These are phyloP conservation scores for Mythimna pallens DNA, from an alignment of 2,888 invertebrate genomes.

Conservation along the genomic window DNA sequence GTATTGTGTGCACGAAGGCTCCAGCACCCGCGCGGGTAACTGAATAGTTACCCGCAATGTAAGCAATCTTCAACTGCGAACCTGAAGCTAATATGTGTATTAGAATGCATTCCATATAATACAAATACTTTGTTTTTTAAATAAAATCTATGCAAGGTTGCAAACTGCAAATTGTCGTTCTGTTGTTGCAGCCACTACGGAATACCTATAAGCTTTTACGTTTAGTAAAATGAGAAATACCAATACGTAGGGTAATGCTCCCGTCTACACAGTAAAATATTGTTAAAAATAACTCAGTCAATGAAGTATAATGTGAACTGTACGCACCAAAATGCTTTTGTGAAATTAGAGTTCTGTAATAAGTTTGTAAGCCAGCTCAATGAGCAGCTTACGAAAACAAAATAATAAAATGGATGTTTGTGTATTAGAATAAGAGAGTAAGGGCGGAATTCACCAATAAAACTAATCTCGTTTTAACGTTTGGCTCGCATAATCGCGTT, in stretches of 20 bases:
- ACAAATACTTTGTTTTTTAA: constrained; percentile 20
- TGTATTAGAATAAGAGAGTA: constrained; percentile 27
- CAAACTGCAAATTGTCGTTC: constrained; percentile 12
- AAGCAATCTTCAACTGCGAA: constrained; percentile 29
- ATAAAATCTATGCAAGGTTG: constrained; percentile 12
- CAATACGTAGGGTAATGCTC: constrained; percentile 41
- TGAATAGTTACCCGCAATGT: constrained; percentile 20
- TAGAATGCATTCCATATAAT: constrained; percentile 47
- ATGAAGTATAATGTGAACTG: constrained; percentile 54
- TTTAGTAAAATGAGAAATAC: constrained; percentile 32
- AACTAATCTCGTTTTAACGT: too few species aligned
- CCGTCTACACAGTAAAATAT: constrained; percentile 50
- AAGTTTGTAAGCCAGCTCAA: constrained; percentile 23
- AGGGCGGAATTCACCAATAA: too few species aligned
- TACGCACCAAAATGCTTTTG: constrained; percentile 51
- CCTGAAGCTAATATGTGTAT: constrained; percentile 42
- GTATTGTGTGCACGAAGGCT: constrained; percentile 50
- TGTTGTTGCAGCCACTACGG: constrained; percentile 19
- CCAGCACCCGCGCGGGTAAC: constrained; percentile 17
- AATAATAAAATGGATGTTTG: constrained; percentile 40
- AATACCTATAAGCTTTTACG: constrained; percentile 36
- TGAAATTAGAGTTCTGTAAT: constrained; percentile 53
- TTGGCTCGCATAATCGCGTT: too few species aligned
- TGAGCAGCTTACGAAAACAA: constrained; percentile 29
- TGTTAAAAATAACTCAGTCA: constrained; percentile 55